These are phyloP conservation scores for Actenoides hombroni DNA, from an alignment of 2,113 vertebrate species.

Conservation along the genomic window DNA sequence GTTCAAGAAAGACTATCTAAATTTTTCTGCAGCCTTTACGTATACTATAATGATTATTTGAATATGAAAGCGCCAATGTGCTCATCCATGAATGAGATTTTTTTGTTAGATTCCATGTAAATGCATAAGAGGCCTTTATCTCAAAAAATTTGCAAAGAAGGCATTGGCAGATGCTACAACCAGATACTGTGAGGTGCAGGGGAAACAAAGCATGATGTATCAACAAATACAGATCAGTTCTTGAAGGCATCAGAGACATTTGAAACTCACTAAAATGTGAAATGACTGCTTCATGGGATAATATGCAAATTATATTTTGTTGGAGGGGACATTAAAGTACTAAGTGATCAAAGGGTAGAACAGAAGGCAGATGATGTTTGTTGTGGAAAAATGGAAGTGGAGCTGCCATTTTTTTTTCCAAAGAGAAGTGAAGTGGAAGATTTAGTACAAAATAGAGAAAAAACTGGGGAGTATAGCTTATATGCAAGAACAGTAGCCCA, in stretches of 20 bases:
- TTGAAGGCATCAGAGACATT: not conserved
- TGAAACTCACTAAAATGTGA: not conserved
- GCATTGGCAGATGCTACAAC: not conserved
- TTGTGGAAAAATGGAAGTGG: not conserved
- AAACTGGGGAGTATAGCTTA: not conserved
- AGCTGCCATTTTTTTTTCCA: not conserved
- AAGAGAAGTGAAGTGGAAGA: not conserved
- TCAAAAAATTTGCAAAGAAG: not conserved
- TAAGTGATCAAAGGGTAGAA: not conserved
- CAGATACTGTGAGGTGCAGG: not conserved
- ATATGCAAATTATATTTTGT: not conserved
- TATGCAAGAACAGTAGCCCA: not conserved
- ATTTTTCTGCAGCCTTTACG: not conserved
- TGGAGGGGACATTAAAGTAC: not conserved
- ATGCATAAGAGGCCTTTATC: not conserved
- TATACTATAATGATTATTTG: not conserved
- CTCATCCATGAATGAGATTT: not conserved
- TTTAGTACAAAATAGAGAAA: not conserved
- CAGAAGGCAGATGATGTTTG: not conserved
- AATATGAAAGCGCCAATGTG: not conserved
- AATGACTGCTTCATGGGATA: not conserved
- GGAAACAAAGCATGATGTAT: not conserved
- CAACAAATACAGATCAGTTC: not conserved
- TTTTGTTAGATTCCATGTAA: not conserved
- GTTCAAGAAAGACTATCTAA: not conserved